These are phyloP conservation scores for Acrocephalus kingi DNA, from an alignment of 2,113 vertebrate genomes.

Conservation along the genomic window DNA sequence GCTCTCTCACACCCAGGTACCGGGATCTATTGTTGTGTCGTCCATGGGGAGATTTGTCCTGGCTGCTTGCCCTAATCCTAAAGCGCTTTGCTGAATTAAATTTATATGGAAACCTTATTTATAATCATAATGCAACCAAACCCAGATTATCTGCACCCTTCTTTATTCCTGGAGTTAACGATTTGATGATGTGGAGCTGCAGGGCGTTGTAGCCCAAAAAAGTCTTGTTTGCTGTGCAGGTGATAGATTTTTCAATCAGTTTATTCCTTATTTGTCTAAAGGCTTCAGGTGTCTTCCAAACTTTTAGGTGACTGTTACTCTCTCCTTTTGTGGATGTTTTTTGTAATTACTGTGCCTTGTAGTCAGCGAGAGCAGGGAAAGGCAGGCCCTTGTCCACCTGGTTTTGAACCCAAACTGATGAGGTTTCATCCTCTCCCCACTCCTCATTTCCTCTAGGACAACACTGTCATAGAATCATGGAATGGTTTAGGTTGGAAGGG, in stretches of 20 bases:
- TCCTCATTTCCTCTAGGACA: background rate
- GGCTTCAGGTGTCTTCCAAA: fast-evolving
- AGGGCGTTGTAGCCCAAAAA: background rate
- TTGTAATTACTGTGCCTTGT: background rate
- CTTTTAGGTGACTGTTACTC: background rate
- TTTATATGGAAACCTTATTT: background rate
- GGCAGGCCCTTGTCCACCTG: background rate
- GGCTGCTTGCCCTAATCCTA: background rate
- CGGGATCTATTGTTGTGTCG: background rate
- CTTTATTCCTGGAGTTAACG: background rate
- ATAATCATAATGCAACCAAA: background rate
- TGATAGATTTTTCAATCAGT: fast-evolving
- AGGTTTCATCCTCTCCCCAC: background rate
- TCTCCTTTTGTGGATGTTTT: background rate
- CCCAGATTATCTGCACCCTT: background rate
- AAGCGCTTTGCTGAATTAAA: constrained; percentile 24
- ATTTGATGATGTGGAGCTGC: background rate
- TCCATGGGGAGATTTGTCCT: background rate
- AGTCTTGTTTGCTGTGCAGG: background rate
- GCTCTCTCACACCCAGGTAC: background rate
- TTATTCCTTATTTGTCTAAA: background rate
- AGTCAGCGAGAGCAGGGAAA: background rate
- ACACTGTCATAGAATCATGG: background rate
- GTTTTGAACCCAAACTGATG: background rate
- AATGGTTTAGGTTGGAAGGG: background rate